phyloP scores from a whole-genome alignment of 2,797 vertebrate species.

The Tolypeutes matacus region DNA sequence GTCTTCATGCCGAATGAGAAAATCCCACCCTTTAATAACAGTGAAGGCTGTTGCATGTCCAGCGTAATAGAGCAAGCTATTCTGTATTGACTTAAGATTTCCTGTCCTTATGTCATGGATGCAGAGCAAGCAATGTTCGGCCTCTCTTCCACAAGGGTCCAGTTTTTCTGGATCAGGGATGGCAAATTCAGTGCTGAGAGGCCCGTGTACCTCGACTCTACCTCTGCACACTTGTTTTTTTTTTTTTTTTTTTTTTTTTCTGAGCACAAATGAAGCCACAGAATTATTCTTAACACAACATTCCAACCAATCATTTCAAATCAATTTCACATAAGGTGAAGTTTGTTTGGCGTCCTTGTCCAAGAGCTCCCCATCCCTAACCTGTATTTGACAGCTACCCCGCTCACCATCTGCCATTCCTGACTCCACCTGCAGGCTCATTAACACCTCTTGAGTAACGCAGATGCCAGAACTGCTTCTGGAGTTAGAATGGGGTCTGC shows the following conservation, averaged over 20 bases:
- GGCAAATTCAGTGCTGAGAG: neutral
- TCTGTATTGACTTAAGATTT: neutral
- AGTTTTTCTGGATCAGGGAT: neutral
- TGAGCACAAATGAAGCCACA: neutral
- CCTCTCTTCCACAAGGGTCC: neutral
- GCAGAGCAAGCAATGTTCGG: too few species aligned
- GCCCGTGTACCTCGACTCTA: accelerated
- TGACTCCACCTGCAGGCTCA: neutral
- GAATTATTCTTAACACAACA: neutral
- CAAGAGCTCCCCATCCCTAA: neutral
- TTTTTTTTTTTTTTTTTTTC: neutral
- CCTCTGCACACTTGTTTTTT: neutral
- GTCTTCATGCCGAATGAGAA: neutral
- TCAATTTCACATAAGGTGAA: neutral
- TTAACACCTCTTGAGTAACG: neutral
- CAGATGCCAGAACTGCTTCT: neutral
- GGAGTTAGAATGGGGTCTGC: accelerated
- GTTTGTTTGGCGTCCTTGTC: neutral
- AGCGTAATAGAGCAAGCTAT: too few species aligned
- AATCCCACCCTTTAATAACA: neutral
- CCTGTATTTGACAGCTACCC: too few species aligned
- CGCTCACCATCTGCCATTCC: too few species aligned
- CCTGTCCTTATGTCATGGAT: neutral
- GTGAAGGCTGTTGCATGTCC: too few species aligned
- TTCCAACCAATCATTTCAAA: neutral